A percentile compares a stretch with the other conserved stretches of the same genome.
Evolutionary conservation across 2,888 invertebrate species (phyloP).

Genomic region (Tiphia femorata): DNA sequence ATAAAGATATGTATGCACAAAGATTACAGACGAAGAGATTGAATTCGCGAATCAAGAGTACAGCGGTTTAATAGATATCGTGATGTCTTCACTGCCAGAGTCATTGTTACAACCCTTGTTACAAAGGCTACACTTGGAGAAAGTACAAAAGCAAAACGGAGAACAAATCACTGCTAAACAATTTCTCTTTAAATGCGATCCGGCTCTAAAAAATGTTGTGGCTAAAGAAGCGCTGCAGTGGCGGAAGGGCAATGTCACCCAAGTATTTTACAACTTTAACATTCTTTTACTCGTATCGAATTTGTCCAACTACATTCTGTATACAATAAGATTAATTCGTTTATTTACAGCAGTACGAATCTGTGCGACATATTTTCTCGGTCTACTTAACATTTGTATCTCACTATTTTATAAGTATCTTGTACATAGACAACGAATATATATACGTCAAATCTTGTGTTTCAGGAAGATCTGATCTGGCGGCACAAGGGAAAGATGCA

Average conservation of each 20-base stretch:
- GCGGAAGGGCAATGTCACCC: slow-evolving; percentile 74
- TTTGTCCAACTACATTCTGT: neutral
- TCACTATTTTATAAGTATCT: no score
- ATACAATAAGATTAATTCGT: neutral
- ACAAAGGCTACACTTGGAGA: slow-evolving; percentile 78
- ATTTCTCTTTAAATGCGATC: slow-evolving; percentile 72
- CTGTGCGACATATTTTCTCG: no score
- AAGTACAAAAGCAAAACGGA: slow-evolving; percentile 67
- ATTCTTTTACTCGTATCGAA: neutral
- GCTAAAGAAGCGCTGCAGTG: slow-evolving; percentile 90
- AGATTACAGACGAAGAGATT: slow-evolving; percentile 81
- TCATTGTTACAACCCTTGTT: slow-evolving; percentile 82
- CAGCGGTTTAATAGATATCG: slow-evolving; percentile 82
- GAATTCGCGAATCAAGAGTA: slow-evolving; percentile 79
- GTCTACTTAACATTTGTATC: no score
- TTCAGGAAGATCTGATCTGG: slow-evolving; percentile 80
- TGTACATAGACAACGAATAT: no score
- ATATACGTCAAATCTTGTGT: no score
- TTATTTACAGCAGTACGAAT: neutral
- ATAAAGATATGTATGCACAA: neutral
- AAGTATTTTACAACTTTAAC: slow-evolving; percentile 59
- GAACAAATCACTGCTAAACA: slow-evolving; percentile 66
- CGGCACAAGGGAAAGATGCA: slow-evolving; percentile 82
- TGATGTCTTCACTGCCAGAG: slow-evolving; percentile 85
- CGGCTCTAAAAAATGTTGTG: slow-evolving; percentile 83